Percentiles rank a stretch among this genome's conserved stretches.
Conservation (phyloP, 2,888 invertebrate genomes). For the Coleophora flavipennella region DNA sequence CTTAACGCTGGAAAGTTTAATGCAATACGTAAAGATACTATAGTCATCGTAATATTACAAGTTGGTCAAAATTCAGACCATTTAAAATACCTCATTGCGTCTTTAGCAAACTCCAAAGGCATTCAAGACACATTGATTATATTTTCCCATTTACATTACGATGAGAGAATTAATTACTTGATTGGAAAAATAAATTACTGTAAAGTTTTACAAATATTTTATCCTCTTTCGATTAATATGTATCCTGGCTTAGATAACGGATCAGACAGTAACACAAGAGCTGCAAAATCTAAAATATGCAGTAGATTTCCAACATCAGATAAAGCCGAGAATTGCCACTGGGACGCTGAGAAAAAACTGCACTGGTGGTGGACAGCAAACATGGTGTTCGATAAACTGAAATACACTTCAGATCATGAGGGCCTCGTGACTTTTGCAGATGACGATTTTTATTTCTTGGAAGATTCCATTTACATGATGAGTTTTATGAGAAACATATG, state of each 20-base stretch:
- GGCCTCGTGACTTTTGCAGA: constrained; percentile 37
- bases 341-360: constrained; percentile 31
- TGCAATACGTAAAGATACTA: constrained; percentile 22
- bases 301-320: too few relatives aligned
- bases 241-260: too few relatives aligned
- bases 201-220: constrained; percentile 41
- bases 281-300: too few relatives aligned
- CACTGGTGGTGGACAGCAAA: constrained; percentile 55
- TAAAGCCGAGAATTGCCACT: too few relatives aligned
- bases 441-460: constrained; percentile 29
- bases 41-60: constrained; percentile 30
- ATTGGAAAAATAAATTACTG: constrained; percentile 37
- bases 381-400: constrained; percentile 35
- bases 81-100: constrained; percentile 32
- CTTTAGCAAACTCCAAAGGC: constrained; percentile 30
- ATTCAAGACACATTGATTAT: constrained; percentile 37
- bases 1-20: constrained; percentile 29
- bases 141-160: constrained; percentile 39
- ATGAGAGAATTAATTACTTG: constrained; percentile 27
- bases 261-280: too few relatives aligned
- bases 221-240: constrained; percentile 30
- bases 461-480: constrained; percentile 42
- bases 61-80: constrained; percentile 24
- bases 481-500: constrained; percentile 33
- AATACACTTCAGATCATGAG: constrained; percentile 19